These are phyloP conservation scores for Incurvaria masculella DNA, from an alignment of 2,888 invertebrate species.

Conservation along the genomic window DNA sequence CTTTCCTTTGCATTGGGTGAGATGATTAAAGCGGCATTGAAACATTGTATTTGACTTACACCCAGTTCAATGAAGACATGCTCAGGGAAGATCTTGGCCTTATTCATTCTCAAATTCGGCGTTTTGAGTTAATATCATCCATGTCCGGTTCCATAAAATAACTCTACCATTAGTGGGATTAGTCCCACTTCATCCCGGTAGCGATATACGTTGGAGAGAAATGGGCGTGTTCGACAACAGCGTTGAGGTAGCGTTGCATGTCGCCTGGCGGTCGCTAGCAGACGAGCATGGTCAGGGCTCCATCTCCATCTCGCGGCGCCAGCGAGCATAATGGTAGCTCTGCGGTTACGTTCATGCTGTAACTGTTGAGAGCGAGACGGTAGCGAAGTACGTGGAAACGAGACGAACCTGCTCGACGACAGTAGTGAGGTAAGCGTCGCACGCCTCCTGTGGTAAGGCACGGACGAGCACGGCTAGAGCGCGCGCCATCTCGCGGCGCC, in stretches of 20 bases:
- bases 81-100: no score
- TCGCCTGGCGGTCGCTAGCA: slow-evolving; percentile 70
- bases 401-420: slow-evolving; percentile 68
- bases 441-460: slow-evolving; percentile 70
- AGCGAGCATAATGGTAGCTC: slow-evolving; percentile 72
- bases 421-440: slow-evolving; percentile 77
- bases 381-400: background rate
- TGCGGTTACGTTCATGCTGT: slow-evolving; percentile 63
- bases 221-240: slow-evolving; percentile 73
- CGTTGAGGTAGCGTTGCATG: slow-evolving; percentile 79
- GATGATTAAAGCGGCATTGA: no score
- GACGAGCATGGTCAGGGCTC: slow-evolving; percentile 65
- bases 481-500: slow-evolving; percentile 50
- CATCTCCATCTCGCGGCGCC: slow-evolving; percentile 51
- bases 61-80: no score
- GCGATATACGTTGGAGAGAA: background rate
- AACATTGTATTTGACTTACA: no score
- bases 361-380: slow-evolving; percentile 40
- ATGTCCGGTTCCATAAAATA: no score
- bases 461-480: slow-evolving; percentile 67
- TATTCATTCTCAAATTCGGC: no score
- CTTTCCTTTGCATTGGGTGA: no score
- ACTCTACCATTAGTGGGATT: no score
- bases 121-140: no score
- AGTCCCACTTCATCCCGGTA: no score